Base-by-base conservation (phyloP, 2,888 invertebrate species). In the Hyalella azteca region DNA sequence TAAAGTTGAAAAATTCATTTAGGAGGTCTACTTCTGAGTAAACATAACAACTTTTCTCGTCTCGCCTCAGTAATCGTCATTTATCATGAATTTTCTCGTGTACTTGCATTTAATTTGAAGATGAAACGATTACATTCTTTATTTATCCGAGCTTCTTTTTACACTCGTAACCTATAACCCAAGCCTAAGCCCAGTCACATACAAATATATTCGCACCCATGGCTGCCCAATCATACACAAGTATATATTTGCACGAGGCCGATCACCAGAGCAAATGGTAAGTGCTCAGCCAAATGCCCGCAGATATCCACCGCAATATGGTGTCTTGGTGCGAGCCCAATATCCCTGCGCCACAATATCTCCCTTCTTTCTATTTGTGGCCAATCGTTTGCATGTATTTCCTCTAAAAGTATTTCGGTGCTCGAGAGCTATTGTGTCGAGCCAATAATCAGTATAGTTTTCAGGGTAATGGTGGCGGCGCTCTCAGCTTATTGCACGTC, bases 371-470 rank as follows among this genome's bases (percentile, higher is more conserved):
- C 66, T 36, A 66, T 66, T 54, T 26, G 54, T 36, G 66, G 66
- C 66, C 66, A 36, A 66, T 66, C 66, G 36, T 29, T 36, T 36
- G 36, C 36, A 36, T 66, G 36, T 36, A 66, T 66, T 66, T 66
- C 36, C 66, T n/a, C n/a, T 66, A 36, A 66, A 36, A 36, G 36
- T 66, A 66, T 66, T 66, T 36, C n/a, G 66, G 66, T 66, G 36
- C 66, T 66, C 66, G 36, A 66, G 32, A 66, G 66, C 66, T 66
- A 66, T 66, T 66, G 54, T 54, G 66, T 66, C 66, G 32, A 36
- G 66, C 66, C 66, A 66, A 66, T 66, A 66, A 66, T 66, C 66
- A 66, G 66, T 66, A 66, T 66, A 66, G 66, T 66, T 66, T 66
- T 66, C 66, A 66, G 66, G 66, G 66, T 66, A 66, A 66, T 66